Conservation (phyloP, 2,888 invertebrate species). For the Spodoptera littoralis region DNA sequence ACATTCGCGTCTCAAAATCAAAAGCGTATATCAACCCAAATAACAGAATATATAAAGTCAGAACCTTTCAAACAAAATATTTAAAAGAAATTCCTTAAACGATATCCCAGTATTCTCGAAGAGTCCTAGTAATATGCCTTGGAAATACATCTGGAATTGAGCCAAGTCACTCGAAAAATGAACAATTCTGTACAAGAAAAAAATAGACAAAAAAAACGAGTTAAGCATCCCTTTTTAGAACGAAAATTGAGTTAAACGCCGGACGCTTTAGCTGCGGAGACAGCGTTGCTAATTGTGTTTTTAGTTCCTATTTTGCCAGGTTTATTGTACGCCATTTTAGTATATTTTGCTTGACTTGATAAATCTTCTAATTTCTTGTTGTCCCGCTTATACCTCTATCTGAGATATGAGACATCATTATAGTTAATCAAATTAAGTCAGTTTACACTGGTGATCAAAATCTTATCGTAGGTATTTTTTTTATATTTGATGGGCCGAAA, state of each 20-base stretch:
- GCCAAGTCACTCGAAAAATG: conserved; percentile 43
- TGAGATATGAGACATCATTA: no score
- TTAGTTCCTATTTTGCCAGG: conserved; percentile 4
- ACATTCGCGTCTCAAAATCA: background rate
- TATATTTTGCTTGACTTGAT: conserved; percentile 1
- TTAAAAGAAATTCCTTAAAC: conserved; percentile 12
- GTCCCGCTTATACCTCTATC: no score
- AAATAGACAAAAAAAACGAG: conserved; percentile 35
- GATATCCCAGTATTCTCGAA: conserved; percentile 5
- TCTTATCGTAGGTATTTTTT: no score
- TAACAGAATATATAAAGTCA: background rate
- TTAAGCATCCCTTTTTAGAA: conserved; percentile 31
- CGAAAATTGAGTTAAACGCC: conserved; percentile 45
- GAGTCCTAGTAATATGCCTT: conserved; percentile 15
- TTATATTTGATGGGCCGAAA: no score
- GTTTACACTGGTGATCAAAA: no score
- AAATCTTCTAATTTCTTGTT: conserved; percentile 4
- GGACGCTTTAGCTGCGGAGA: conserved; percentile 33
- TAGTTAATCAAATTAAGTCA: no score
- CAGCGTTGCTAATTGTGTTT: conserved; percentile 22
- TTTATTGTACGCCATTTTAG: background rate
- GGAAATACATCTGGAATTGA: conserved; percentile 36
- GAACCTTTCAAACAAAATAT: conserved; percentile 13
- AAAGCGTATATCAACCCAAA: background rate
- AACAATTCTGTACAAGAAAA: conserved; percentile 26